Percentiles rank a stretch among this genome's conserved stretches.
These are phyloP conservation scores for Pollenia amentaria DNA, from an alignment of 2,888 invertebrate genomes.

Conservation along the genomic window DNA sequence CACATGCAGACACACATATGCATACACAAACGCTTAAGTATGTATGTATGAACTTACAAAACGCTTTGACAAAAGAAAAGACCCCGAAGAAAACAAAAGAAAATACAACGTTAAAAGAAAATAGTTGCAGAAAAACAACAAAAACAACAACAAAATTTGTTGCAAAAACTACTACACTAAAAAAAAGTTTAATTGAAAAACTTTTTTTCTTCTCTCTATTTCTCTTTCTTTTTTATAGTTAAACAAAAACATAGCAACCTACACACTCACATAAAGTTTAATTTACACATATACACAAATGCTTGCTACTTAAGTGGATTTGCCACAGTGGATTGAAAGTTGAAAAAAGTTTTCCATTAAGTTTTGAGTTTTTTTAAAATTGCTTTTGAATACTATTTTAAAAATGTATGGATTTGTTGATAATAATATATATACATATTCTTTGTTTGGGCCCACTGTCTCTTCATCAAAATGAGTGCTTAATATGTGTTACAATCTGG, in stretches of 20 bases:
- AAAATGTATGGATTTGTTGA: background rate
- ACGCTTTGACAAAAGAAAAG: conserved; percentile 47
- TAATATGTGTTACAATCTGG: conserved; percentile 15
- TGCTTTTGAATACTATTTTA: too few relatives aligned
- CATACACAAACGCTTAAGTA: too few relatives aligned
- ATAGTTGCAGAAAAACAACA: conserved; percentile 4
- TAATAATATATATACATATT: background rate
- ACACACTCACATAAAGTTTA: background rate
- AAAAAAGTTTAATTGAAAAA: conserved; percentile 74
- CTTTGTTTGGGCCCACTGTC: conserved; percentile 5
- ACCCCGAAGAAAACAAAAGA: conserved; percentile 29
- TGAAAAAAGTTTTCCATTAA: background rate
- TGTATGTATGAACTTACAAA: background rate
- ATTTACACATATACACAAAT: background rate
- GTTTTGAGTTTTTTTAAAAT: too few relatives aligned
- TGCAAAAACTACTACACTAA: conserved; percentile 57
- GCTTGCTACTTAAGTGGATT: conserved; percentile 36
- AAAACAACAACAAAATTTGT: conserved; percentile 5
- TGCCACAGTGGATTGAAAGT: conserved; percentile 8
- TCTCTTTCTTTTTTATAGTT: conserved; percentile 12
- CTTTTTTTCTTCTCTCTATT: conserved; percentile 42
- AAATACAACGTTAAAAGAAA: conserved; percentile 31
- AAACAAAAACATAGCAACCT: background rate
- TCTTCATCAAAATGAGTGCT: background rate
- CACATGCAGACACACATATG: background rate